These are phyloP conservation scores for Microchrysa polita DNA, from an alignment of 2,888 invertebrate species.

Conservation along the genomic window DNA sequence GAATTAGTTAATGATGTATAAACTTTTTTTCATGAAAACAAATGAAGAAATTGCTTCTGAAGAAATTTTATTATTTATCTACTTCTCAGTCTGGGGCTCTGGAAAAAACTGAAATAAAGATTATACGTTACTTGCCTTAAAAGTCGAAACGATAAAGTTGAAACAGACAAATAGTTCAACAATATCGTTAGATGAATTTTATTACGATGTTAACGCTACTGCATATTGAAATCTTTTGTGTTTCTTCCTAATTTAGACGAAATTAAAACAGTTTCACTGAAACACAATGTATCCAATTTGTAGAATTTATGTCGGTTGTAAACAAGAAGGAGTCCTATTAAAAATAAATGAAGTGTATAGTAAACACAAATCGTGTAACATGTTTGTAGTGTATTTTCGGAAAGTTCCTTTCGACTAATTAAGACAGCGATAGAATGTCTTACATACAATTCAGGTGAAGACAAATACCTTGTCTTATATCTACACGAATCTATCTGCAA, in stretches of 20 bases:
- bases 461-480: neutral
- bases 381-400: neutral
- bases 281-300: constrained; percentile 34
- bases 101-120: too few species aligned
- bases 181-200: neutral
- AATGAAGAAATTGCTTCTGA: too few species aligned
- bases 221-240: constrained; percentile 24
- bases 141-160: neutral
- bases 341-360: constrained; percentile 17
- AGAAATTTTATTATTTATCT: too few species aligned
- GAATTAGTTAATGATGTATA: too few species aligned
- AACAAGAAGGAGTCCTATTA: constrained; percentile 36
- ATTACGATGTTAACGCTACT: constrained; percentile 27
- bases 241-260: constrained; percentile 10
- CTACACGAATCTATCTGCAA: neutral
- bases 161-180: neutral
- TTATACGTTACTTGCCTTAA: too few species aligned
- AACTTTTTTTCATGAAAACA: too few species aligned
- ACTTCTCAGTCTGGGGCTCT: too few species aligned
- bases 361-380: constrained; percentile 27
- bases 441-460: constrained; percentile 10
- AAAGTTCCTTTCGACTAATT: constrained; percentile 29
- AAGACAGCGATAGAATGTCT: constrained; percentile 21
- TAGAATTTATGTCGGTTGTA: constrained; percentile 32
- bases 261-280: constrained; percentile 2